Evolutionary conservation across 2,113 vertebrate genomes (phyloP).

Genomic region (Numenius arquata): DNA sequence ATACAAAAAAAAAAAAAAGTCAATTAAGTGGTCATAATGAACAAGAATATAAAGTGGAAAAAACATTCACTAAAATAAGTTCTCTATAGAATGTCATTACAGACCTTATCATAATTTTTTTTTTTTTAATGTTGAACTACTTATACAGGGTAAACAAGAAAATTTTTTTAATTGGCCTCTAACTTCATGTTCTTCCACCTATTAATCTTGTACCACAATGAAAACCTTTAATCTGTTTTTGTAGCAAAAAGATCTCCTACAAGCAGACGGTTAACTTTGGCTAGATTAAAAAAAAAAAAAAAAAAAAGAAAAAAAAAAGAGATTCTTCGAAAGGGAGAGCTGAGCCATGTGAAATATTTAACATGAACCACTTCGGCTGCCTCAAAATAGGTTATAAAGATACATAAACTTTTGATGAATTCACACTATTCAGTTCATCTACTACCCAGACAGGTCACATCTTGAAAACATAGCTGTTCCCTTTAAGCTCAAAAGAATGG

Average conservation of each 20-base stretch:
- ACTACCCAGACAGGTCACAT: neutral
- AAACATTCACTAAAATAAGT: neutral
- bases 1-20: neutral
- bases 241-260: neutral
- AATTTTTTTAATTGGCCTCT: neutral
- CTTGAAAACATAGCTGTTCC: neutral
- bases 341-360: conserved; percentile 1
- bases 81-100: neutral
- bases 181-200: neutral
- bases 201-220: neutral
- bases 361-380: neutral
- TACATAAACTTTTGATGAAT: neutral
- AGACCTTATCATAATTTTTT: neutral
- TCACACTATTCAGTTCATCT: neutral
- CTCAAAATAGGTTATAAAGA: neutral
- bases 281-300: neutral
- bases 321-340: neutral
- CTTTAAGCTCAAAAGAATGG: neutral
- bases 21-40: neutral
- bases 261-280: neutral
- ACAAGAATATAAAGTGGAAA: neutral
- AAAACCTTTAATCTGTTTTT: neutral
- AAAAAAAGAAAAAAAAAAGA: neutral
- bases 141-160: neutral
- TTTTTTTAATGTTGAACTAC: neutral